Evolutionary conservation across 2,113 vertebrate species (phyloP).

Genomic region (Peromyscus maniculatus): DNA sequence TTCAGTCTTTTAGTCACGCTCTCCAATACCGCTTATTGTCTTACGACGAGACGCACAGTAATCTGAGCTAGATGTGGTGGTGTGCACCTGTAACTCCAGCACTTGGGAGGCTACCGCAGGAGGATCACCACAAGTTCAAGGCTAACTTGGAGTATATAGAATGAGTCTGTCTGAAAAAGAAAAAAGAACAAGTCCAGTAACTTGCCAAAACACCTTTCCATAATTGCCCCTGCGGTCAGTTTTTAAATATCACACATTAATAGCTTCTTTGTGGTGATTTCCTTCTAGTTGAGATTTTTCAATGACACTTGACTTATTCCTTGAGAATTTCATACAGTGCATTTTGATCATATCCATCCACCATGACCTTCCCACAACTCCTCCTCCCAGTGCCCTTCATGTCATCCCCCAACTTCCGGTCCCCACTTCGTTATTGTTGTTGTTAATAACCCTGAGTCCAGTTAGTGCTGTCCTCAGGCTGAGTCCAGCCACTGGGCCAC

Average conservation of each 20-base stretch:
- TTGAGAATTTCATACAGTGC: background rate
- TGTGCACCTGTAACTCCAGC: background rate
- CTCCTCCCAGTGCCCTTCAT: background rate
- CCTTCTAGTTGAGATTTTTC: background rate
- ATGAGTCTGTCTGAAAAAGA: background rate
- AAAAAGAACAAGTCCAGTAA: background rate
- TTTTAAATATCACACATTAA: background rate
- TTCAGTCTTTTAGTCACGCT: background rate
- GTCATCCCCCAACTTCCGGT: background rate
- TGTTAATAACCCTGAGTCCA: background rate
- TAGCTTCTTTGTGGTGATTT: background rate
- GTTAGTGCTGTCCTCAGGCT: background rate
- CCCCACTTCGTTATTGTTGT: background rate
- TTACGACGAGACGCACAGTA: too few species aligned
- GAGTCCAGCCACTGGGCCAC: background rate
- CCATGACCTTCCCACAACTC: background rate
- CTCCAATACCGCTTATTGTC: background rate
- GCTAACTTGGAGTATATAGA: background rate
- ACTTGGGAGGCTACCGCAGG: background rate
- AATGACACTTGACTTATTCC: background rate
- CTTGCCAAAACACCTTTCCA: background rate
- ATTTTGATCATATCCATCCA: background rate
- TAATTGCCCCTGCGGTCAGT: background rate
- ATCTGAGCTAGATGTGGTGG: too few species aligned
- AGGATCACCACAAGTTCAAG: background rate